A percentile compares a stretch with the other conserved stretches of the same genome.
Evolutionary conservation across 1,140 invertebrate species (phyloP).

Genomic region (Cotesia chilonis): DNA sequence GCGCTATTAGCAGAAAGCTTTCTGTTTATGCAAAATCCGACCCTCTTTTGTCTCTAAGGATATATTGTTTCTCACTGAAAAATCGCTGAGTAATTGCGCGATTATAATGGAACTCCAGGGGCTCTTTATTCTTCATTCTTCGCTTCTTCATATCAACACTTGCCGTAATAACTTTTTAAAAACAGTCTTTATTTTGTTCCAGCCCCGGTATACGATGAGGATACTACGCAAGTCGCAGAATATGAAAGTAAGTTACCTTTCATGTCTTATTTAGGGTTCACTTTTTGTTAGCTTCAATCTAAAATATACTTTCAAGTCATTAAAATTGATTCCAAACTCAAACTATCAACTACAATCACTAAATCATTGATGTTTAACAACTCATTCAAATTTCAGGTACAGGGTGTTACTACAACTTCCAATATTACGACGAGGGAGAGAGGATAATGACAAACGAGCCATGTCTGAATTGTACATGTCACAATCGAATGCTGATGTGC

Average conservation of each 20-base stretch:
- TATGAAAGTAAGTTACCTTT: slow-evolving; percentile 56
- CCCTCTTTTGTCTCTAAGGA: too few relatives aligned
- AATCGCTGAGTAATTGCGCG: too few relatives aligned
- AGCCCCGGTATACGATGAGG: slow-evolving; percentile 63
- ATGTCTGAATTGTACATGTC: slow-evolving; percentile 94
- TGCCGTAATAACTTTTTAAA: not conserved
- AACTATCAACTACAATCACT: too few relatives aligned
- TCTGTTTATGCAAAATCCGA: too few relatives aligned
- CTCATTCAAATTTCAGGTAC: not conserved
- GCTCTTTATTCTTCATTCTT: not conserved
- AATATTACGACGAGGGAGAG: slow-evolving; percentile 91
- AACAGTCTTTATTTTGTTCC: slow-evolving; percentile 48
- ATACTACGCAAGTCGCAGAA: slow-evolving; percentile 61
- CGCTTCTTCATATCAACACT: too few relatives aligned
- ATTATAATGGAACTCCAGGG: not conserved
- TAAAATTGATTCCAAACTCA: too few relatives aligned
- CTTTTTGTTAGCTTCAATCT: not conserved
- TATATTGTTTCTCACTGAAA: too few relatives aligned
- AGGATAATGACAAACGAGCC: slow-evolving; percentile 93
- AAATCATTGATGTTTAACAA: too few relatives aligned
- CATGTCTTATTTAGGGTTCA: slow-evolving; percentile 36
- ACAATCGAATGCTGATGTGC: slow-evolving; percentile 94
- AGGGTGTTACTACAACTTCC: slow-evolving; percentile 93
- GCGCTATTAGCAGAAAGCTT: too few relatives aligned
- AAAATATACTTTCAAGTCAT: not conserved